Evolutionary conservation across 2,797 vertebrate genomes (phyloP).

Genomic region (Melanogrammus aeglefinus): DNA sequence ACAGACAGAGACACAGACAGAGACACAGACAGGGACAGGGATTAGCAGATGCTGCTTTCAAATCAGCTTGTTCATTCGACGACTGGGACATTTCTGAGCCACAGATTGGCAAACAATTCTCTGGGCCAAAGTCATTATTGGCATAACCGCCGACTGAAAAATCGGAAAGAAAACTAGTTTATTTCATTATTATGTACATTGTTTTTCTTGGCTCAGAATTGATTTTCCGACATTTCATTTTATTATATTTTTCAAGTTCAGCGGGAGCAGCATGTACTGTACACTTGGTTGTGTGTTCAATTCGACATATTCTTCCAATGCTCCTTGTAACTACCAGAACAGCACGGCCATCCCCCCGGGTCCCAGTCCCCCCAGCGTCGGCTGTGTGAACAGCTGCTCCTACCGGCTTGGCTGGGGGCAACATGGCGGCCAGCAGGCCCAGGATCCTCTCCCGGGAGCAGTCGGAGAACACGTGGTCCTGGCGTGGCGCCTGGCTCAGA

Average conservation of each 20-base stretch:
- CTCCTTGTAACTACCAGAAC: too few relatives aligned
- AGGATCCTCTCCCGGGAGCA: constrained; percentile 96
- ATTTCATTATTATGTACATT: too few relatives aligned
- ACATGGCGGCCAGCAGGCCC: constrained; percentile 92
- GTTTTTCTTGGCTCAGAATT: too few relatives aligned
- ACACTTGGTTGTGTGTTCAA: too few relatives aligned
- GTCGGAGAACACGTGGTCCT: constrained; percentile 94
- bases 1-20: background rate
- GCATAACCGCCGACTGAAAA: too few relatives aligned
- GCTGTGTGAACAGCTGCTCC: background rate
- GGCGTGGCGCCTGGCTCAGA: constrained; percentile 74
- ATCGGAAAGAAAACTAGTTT: too few relatives aligned
- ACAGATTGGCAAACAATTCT: too few relatives aligned
- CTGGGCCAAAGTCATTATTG: too few relatives aligned
- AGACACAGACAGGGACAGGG: background rate
- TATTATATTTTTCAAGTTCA: too few relatives aligned
- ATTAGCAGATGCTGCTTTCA: background rate
- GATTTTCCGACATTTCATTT: too few relatives aligned
- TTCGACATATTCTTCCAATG: background rate
- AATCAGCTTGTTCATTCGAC: background rate
- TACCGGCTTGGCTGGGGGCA: constrained; percentile 88
- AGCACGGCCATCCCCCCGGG: background rate
- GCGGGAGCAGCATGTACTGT: too few relatives aligned
- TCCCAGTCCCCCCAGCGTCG: background rate
- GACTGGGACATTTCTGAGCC: too few relatives aligned